Base-by-base conservation (phyloP, 2,797 vertebrate genomes). In the Carcharodon carcharias region DNA sequence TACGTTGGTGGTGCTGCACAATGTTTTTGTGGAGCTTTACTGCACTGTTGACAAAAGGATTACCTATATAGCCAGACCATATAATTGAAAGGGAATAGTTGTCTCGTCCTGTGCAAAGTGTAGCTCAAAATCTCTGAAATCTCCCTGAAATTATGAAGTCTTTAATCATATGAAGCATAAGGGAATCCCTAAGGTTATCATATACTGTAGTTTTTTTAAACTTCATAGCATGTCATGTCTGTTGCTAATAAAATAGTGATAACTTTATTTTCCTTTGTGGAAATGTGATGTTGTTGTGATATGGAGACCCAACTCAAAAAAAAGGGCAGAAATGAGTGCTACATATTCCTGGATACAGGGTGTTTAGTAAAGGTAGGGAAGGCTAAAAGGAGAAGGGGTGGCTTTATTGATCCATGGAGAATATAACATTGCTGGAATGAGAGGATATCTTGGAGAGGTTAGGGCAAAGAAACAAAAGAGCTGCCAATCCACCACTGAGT, bases 31-130 rank as follows among this genome's bases (percentile, higher is more conserved):
- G 18, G 18, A n/a, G 31, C 35, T 93, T 93, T 8, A 45, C n/a
- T 93, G 61, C 91, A 65, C 28, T 93, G 91, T 63, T 93, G n/a
- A 35, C 35, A 93, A 93, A 65, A 93, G 58, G 35, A 63, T 40
- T 21, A 40, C 31, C 35, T 92, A 87, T 87, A 54, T 21, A 54
- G 50, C 85, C 50, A 88, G 54, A 28, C 16, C 11, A 2, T 50
- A 88, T 88, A 28, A 56, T 88, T 16, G 2, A 23, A 88, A 16
- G 85, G 26, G 28, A 26, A 26, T n/a, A 88, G 50, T 88, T 88
- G 26, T 26, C 28, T 56, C 54, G 12, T 54, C 56, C 21, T 87
- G 85, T 61, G 4, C 77, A 82, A 2, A 40, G 3, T 3, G 14
- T 82, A 80, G 77, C 4, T 91, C 28, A 91, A 61, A 91, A 56